These are phyloP conservation scores for Macroglossus sobrinus DNA, from an alignment of 2,113 vertebrate species.

Conservation along the genomic window DNA sequence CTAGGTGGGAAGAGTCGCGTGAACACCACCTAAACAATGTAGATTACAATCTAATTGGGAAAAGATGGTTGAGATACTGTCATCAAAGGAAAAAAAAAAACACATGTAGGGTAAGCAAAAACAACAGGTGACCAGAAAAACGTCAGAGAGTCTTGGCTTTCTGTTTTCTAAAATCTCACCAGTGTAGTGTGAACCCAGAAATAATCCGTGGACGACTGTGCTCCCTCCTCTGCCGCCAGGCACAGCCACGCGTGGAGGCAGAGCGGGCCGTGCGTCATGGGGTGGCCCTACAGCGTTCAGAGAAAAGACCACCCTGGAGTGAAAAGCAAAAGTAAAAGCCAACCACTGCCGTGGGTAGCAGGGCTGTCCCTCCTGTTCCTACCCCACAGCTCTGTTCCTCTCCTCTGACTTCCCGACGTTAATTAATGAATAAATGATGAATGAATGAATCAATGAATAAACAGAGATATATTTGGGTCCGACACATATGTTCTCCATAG, in stretches of 20 bases:
- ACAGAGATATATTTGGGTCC: not conserved
- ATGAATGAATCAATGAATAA: not conserved
- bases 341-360: not conserved
- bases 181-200: too few relatives aligned
- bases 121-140: not conserved
- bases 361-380: not conserved
- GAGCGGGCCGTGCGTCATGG: not conserved
- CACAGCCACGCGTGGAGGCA: fast-evolving
- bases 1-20: not conserved
- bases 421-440: not conserved
- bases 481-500: not conserved
- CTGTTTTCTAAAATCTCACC: not conserved
- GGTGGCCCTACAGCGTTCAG: not conserved
- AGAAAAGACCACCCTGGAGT: not conserved
- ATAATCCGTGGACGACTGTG: too few relatives aligned
- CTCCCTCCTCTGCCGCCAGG: not conserved
- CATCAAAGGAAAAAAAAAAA: not conserved
- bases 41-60: not conserved
- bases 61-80: not conserved
- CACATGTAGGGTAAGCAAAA: not conserved
- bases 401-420: not conserved
- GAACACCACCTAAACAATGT: not conserved
- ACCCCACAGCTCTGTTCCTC: not conserved
- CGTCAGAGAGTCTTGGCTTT: not conserved
- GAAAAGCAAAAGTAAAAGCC: not conserved